Conservation (phyloP, 2,797 vertebrate genomes). For the Onychomys leucogaster region DNA sequence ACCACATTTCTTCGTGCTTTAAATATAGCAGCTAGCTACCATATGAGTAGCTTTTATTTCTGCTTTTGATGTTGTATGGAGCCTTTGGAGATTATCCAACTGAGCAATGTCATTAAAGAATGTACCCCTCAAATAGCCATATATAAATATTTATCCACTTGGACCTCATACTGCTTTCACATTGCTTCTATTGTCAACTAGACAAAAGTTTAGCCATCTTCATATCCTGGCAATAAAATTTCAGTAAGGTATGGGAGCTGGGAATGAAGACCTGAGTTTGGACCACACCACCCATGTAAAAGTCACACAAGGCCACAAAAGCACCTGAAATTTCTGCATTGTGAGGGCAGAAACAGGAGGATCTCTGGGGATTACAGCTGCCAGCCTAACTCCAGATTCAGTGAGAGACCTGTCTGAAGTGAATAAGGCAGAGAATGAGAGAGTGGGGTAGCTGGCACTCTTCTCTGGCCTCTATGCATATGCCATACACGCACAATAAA, state of each 20-base stretch:
- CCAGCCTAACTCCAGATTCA: not conserved
- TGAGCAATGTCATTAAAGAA: slow-evolving; percentile 57
- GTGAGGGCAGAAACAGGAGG: not conserved
- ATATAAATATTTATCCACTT: slow-evolving; percentile 37
- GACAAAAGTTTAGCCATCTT: slow-evolving; percentile 46
- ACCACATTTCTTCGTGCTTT: slow-evolving; percentile 60
- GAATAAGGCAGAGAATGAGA: not conserved
- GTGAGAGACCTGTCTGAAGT: not conserved
- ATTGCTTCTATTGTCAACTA: slow-evolving; percentile 46
- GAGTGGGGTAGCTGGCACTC: not conserved
- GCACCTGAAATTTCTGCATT: not conserved
- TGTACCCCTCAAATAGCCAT: not conserved
- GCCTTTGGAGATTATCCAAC: slow-evolving; percentile 57
- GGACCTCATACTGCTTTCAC: slow-evolving; percentile 44
- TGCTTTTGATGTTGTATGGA: slow-evolving; percentile 63
- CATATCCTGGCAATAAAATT: slow-evolving; percentile 21
- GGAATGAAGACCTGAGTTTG: not conserved
- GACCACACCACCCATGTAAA: not conserved
- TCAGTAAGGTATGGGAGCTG: not conserved
- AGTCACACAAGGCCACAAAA: not conserved
- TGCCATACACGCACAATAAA: not conserved
- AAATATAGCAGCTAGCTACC: slow-evolving; percentile 43
- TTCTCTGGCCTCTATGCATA: not conserved
- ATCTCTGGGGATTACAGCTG: not conserved
- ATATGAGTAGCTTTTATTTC: slow-evolving; percentile 61